Conservation (phyloP, 2,797 vertebrate species). For the Mormyrus hasselquistii region DNA sequence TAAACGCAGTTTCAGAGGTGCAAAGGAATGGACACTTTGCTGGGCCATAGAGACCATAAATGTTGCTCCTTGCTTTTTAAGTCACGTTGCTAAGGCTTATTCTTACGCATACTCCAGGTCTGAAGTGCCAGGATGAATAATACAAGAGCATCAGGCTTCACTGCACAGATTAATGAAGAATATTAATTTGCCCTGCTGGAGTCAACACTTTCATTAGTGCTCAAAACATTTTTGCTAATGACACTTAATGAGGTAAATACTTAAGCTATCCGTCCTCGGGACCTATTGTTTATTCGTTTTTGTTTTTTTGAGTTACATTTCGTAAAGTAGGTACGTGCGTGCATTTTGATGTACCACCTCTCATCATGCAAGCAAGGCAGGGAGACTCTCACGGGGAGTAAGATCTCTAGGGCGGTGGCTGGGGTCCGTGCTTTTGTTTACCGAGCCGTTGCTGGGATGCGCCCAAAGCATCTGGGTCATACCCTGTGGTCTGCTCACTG, state of each 20-base stretch:
- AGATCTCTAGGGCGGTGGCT: neutral
- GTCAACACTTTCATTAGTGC: neutral
- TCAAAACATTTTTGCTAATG: neutral
- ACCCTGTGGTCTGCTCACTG: neutral
- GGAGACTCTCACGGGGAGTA: neutral
- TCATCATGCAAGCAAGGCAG: neutral
- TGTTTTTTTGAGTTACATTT: neutral
- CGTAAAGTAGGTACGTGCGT: neutral
- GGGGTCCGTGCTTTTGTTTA: neutral
- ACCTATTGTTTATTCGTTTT: neutral
- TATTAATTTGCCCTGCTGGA: neutral
- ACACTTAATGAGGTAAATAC: neutral
- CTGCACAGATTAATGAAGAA: neutral
- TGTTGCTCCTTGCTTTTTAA: neutral
- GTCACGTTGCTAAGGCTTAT: neutral
- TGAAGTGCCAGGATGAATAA: neutral
- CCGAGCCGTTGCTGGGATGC: neutral
- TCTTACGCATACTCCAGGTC: neutral
- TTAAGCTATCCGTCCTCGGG: neutral
- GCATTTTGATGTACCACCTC: neutral
- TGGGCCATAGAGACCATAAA: neutral
- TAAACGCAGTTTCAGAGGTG: neutral
- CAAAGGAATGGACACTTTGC: neutral
- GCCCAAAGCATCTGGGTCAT: neutral
- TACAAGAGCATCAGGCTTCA: neutral